Base-by-base conservation (phyloP, 2,888 invertebrate species). In the Chloroclysta siterata region DNA sequence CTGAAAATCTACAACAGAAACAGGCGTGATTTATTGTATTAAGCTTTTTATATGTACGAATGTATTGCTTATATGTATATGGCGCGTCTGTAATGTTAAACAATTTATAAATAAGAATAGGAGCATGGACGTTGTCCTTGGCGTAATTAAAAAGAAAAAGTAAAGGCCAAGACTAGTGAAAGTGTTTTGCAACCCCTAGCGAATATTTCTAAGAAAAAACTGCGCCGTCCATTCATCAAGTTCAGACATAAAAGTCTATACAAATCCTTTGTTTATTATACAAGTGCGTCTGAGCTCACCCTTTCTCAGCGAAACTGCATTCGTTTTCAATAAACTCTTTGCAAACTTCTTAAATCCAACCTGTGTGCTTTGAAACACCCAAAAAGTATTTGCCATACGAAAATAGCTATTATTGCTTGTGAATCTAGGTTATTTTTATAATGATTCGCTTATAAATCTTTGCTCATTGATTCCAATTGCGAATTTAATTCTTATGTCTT, bases 291-390 rank as follows among this genome's bases (percentile, higher is more conserved):
- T 53, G 73, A 80, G 81, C 82, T 80, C 83, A 83, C 85, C 87
- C 88, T 85, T 87, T 85, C 82, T 81, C 82, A 78, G 79, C 82
- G 69, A 74, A 75, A 77, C 79, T 88, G 89, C 90, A 87, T 88
- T 88, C 86, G 82, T 83, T 89, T 89, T 90, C 87, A 90, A 91
- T 90, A 78, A 87, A 87, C 83, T 89, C 78, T 76, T 84, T 83
- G 76, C 80, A 70, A 81, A 81, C 77, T 81, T 82, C 80, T 82
- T 63, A 71, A 42, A 42, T 15, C 10, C 39, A 72, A 77, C 64
- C 44, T 48, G 55, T 13, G 11, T 71, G 74, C 70, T 42, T 60
- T 68, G 67, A 72, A 22, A 68, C 71, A 59, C 11, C 64, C 14
- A 14, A 46, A 65, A 65, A 52, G n/a, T n/a, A 10, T 15, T 4